Conservation (phyloP, 2,113 vertebrate species). For the Tetrax tetrax region DNA sequence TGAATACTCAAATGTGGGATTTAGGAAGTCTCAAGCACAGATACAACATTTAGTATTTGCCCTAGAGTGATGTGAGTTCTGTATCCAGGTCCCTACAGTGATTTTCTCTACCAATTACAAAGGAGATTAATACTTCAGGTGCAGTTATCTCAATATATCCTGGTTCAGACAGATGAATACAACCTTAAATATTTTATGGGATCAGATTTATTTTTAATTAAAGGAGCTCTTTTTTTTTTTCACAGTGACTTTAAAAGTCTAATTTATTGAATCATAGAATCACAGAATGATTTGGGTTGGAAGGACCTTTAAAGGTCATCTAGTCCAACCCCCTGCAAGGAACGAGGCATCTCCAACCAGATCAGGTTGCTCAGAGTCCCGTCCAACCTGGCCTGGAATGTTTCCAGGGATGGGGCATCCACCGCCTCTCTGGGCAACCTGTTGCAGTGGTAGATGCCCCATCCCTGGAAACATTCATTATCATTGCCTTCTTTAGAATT, state of each 20-base stretch:
- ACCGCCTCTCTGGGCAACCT: no score
- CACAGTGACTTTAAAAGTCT: not conserved
- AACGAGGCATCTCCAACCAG: no score
- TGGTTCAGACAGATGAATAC: not conserved
- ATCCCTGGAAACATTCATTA: not conserved
- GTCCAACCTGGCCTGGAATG: no score
- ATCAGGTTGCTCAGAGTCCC: no score
- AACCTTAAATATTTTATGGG: not conserved
- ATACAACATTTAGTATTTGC: not conserved
- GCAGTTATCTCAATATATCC: not conserved
- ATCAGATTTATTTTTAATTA: constrained; percentile 38
- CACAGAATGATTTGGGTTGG: no score
- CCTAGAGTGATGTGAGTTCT: not conserved
- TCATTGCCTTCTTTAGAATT: not conserved
- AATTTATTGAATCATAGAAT: no score
- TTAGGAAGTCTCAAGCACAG: not conserved
- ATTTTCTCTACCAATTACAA: not conserved
- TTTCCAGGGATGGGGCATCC: no score
- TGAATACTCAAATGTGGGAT: not conserved
- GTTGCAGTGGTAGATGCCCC: no score
- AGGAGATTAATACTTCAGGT: not conserved
- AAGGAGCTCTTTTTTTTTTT: constrained; percentile 12
- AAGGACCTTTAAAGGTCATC: no score
- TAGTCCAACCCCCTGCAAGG: no score
- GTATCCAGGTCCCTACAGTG: not conserved